Conservation (phyloP, 2,113 vertebrate genomes). For the Aptenodytes patagonicus region DNA sequence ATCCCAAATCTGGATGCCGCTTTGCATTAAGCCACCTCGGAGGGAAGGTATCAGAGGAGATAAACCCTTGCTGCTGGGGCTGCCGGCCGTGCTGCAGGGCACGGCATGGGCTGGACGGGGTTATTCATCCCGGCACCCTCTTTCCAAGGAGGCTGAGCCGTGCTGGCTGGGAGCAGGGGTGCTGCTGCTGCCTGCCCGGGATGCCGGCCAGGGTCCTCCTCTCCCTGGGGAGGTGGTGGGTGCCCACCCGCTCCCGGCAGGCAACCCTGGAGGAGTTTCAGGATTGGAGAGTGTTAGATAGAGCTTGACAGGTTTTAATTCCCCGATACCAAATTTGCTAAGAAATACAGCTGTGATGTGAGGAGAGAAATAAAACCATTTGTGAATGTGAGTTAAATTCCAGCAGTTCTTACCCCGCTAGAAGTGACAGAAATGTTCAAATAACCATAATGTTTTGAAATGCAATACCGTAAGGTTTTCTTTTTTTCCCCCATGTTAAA, state of each 20-base stretch:
- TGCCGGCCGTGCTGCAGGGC: fast-evolving
- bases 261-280: background rate
- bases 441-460: slow-evolving; percentile 52
- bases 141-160: background rate
- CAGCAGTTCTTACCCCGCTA: background rate
- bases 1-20: background rate
- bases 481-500: background rate
- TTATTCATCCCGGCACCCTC: too few relatives aligned
- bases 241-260: background rate
- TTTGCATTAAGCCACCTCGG: background rate
- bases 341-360: background rate
- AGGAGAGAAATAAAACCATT: background rate
- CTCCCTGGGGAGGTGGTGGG: background rate
- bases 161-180: background rate
- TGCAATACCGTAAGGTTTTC: background rate
- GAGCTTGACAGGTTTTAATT: background rate
- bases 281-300: too few relatives aligned
- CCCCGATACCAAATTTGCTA: background rate
- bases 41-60: background rate
- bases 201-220: fast-evolving
- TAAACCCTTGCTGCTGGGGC: background rate
- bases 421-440: slow-evolving; percentile 40
- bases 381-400: background rate
- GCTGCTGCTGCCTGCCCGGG: background rate
- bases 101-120: fast-evolving